phyloP scores from a whole-genome alignment of 2,888 invertebrate genomes.

The Stegophylla sp. region DNA sequence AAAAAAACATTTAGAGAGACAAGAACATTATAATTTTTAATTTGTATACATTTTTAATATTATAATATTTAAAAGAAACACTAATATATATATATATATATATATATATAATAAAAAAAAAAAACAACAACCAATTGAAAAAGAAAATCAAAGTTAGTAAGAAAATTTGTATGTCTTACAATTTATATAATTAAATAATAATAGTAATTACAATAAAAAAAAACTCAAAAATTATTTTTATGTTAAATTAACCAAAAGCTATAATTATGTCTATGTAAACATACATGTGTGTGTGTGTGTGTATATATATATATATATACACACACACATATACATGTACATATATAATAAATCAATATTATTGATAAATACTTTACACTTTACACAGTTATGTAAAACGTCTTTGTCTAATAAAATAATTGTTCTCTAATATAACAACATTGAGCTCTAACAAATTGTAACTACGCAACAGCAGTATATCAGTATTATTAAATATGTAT shows the following conservation, averaged over 20 bases:
- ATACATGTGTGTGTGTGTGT: conserved; percentile 19
- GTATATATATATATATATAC: conserved; percentile 31
- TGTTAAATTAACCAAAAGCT: conserved; percentile 44
- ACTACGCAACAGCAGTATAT: conserved; percentile 44
- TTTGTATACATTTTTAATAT: conserved; percentile 34
- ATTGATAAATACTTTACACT: conserved; percentile 50
- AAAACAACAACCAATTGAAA: conserved; percentile 48
- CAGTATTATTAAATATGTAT: conserved; percentile 3
- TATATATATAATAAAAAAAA: conserved; percentile 3
- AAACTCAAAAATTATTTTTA: conserved; percentile 39
- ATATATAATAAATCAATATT: conserved; percentile 24
- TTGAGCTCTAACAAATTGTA: conserved; percentile 53
- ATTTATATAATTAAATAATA: conserved; percentile 31
- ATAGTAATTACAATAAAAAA: conserved; percentile 16
- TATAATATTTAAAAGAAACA: conserved; percentile 42
- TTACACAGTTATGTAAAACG: conserved; percentile 45
- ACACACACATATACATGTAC: too few species aligned
- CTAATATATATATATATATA: conserved; percentile 23
- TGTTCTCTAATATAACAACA: conserved; percentile 51
- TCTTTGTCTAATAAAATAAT: conserved; percentile 52
- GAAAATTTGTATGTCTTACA: conserved; percentile 40
- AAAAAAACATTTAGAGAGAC: conserved; percentile 44
- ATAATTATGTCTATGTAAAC: conserved; percentile 26
- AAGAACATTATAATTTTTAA: conserved; percentile 39
- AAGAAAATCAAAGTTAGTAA: conserved; percentile 43